A percentile compares a stretch with the other conserved stretches of the same genome.
phyloP scores from a whole-genome alignment of 2,797 vertebrate genomes.

The Brachyrhaphis roseni region DNA sequence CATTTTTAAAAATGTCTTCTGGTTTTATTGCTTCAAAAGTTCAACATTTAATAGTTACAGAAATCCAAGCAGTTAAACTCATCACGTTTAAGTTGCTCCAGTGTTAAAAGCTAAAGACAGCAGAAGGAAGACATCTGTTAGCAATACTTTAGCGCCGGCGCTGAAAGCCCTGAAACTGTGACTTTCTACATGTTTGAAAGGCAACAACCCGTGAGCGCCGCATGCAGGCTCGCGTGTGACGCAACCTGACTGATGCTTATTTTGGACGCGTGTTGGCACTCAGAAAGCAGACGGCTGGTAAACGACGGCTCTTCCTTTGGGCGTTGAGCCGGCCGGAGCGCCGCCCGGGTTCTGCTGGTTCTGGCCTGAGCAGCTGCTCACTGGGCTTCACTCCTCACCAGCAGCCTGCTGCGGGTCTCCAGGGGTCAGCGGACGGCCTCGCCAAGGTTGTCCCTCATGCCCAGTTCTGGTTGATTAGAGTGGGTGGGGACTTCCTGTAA shows the following conservation, averaged over 20 bases:
- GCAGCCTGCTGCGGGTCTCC: conserved; percentile 66
- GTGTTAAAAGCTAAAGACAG: neutral
- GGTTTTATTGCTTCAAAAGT: neutral
- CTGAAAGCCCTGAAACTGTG: conserved; percentile 17
- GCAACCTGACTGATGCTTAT: conserved; percentile 47
- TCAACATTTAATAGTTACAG: conserved; percentile 3
- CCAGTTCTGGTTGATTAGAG: conserved; percentile 52
- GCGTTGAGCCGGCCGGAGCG: conserved; percentile 48
- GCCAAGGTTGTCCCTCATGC: conserved; percentile 65
- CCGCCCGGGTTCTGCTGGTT: conserved; percentile 33
- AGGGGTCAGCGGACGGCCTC: conserved; percentile 55
- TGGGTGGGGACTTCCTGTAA: conserved; percentile 67
- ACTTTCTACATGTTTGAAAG: conserved; percentile 15
- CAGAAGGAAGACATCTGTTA: conserved; percentile 4
- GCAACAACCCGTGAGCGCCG: conserved; percentile 6
- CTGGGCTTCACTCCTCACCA: conserved; percentile 72
- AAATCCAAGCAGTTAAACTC: neutral
- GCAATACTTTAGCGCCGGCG: conserved; percentile 6
- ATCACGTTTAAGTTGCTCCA: neutral
- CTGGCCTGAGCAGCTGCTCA: conserved; percentile 68
- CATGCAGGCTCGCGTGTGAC: conserved; percentile 36
- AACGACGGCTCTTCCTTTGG: conserved; percentile 57
- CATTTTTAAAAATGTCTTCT: conserved; percentile 5
- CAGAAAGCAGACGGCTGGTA: conserved; percentile 42
- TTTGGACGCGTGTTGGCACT: conserved; percentile 47